Evolutionary conservation across 37 sponge, comb jelly and placozoan genomes (phyloP).

Genomic region (Theonella swinhoei): DNA sequence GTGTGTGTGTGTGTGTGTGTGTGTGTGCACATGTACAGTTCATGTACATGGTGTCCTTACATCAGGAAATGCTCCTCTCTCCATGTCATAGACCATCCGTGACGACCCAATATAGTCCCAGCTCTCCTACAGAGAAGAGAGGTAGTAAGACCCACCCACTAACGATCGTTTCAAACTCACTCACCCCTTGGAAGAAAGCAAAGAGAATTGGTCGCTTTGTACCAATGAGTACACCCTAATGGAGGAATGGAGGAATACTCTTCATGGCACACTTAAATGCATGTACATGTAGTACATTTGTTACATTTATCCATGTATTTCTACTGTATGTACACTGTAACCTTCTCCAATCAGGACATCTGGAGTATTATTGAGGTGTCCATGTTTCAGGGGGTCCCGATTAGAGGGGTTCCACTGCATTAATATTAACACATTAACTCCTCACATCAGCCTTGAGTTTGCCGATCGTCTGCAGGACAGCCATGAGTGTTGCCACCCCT

Average conservation of each 20-base stretch:
- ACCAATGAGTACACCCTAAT: constrained; percentile 13
- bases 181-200: constrained; percentile 81
- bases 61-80: constrained; percentile 38
- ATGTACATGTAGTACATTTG: not conserved
- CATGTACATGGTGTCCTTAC: not conserved
- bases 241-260: not conserved
- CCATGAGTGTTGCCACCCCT: constrained; percentile 63
- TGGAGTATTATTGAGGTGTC: too few species aligned
- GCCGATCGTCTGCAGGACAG: constrained; percentile 70
- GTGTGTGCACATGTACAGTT: too few species aligned
- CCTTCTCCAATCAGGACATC: too few species aligned
- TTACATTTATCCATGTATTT: too few species aligned
- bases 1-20: too few species aligned
- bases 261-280: not conserved
- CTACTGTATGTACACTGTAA: too few species aligned
- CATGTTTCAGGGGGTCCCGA: too few species aligned
- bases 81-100: constrained; percentile 86
- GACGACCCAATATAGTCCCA: constrained; percentile 94
- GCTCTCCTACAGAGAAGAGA: constrained; percentile 63
- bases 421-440: too few species aligned
- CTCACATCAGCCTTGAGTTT: constrained; percentile 57
- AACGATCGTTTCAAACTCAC: constrained; percentile 9
- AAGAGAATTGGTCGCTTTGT: constrained; percentile 53
- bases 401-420: too few species aligned
- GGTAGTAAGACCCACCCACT: not conserved